Conservation (phyloP, 2,797 vertebrate species). For the Astyanax mexicanus region DNA sequence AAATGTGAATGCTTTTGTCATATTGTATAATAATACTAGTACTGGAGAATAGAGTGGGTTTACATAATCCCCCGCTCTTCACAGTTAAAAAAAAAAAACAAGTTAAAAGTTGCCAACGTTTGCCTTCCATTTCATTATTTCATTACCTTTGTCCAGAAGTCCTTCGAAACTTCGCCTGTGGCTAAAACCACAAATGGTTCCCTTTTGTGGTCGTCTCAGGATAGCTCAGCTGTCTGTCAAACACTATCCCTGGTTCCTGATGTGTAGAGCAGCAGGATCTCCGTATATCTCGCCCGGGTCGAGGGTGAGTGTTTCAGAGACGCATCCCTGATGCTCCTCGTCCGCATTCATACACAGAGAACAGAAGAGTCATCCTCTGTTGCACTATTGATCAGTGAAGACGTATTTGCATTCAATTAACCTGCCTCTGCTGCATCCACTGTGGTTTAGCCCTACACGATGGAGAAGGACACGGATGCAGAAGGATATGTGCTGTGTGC, state of each 20-base stretch:
- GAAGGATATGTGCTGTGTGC: constrained; percentile 23
- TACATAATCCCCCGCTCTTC: not conserved
- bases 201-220: constrained; percentile 12
- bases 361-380: not conserved
- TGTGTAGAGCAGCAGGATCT: not conserved
- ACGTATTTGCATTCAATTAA: constrained; percentile 39
- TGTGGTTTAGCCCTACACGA: constrained; percentile 41
- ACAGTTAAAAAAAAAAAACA: not conserved
- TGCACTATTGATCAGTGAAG: constrained; percentile 30
- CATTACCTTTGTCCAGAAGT: constrained; percentile 28
- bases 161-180: constrained; percentile 24
- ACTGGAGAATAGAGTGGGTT: not conserved
- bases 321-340: not conserved
- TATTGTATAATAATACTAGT: not conserved
- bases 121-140: constrained; percentile 18
- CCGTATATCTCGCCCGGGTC: constrained; percentile 7
- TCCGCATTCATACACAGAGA: not conserved
- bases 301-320: not conserved
- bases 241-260: constrained; percentile 26
- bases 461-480: constrained; percentile 38
- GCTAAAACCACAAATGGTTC: constrained; percentile 33
- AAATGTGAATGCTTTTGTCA: constrained; percentile 16
- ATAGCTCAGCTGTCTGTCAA: constrained; percentile 34
- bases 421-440: constrained; percentile 26
- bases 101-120: constrained; percentile 6